Conservation (phyloP, 2,797 vertebrate genomes). For the Falco naumanni region DNA sequence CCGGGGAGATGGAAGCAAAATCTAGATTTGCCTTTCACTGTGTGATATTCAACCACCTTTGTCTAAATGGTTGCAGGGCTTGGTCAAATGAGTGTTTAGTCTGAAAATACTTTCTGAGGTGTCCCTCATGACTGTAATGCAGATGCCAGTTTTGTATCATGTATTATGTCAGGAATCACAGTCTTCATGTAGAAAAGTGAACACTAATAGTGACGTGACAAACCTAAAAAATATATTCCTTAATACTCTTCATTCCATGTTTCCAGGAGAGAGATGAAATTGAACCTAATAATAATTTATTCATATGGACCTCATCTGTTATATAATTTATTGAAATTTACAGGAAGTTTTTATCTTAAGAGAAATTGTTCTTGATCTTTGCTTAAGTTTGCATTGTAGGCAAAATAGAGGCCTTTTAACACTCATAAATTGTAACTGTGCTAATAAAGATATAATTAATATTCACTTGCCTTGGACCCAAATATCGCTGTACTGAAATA, state of each 20-base stretch:
- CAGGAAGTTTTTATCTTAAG: background rate
- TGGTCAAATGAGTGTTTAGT: background rate
- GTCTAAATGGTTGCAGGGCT: background rate
- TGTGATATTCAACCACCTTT: background rate
- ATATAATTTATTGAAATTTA: background rate
- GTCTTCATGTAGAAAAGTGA: background rate
- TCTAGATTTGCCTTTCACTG: background rate
- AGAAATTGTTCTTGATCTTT: background rate
- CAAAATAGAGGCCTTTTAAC: background rate
- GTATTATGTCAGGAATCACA: background rate
- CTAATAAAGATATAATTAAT: background rate
- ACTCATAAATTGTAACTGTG: background rate
- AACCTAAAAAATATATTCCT: background rate
- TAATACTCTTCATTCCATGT: background rate
- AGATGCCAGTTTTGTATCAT: background rate
- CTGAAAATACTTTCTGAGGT: background rate
- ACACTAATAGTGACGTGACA: background rate
- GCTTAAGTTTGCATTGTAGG: background rate
- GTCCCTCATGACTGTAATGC: background rate
- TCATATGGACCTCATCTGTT: background rate
- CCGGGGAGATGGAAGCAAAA: background rate
- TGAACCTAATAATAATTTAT: background rate
- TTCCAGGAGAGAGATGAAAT: background rate
- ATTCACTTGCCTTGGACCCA: background rate
- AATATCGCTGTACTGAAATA: background rate